Base-by-base conservation (phyloP, 2,797 vertebrate species). In the Leptatherina wallacei region DNA sequence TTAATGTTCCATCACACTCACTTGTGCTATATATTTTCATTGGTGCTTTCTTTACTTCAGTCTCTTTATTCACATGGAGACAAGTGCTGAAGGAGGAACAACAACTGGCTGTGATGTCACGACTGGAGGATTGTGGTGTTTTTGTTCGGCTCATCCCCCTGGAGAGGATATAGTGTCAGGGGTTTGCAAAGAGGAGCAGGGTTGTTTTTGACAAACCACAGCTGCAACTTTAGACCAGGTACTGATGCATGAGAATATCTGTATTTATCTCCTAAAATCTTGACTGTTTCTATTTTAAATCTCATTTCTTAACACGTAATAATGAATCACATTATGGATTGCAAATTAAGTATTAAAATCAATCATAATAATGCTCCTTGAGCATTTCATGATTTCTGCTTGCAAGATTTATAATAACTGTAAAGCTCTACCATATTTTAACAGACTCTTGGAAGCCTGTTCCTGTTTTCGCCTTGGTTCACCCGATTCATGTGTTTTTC, bases 181-280 rank as follows among this genome's bases (percentile, higher is more conserved):
- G 71, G 57, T 72, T 66, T 64, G 47, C 32, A 57, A 51, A 63
- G 55, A 52, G 22, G 10, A 71, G 70, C 27, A 11, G 22, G 51
- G 35, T 32, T 80, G 83, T 89, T 90, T 78, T 88, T 60, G 55
- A 81, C 66, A 61, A 84, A 78, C 44, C 22, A 47, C 51, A 6
- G 55, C 18, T 71, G 33, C 68, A 69, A 54, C 69, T 54, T 71
- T 66, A 70, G 27, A 63, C 58, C 59, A 29, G 32, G 38, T 64
- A 62, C 59, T 29, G 11, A 24, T 29, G 8, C 54, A 38, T 49
- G 38, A 38, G 9, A 57, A 40, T 60, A 30, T 67, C 55, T 67
- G 54, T 16, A 18, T 69, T 20, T 2, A 2, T 57, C 22, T 33
- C 3, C 47, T 24, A 36, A 6, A 42, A 22, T 14, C 35, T 13